Evolutionary conservation across 2,888 invertebrate species (phyloP).

Genomic region (Zygothrica quintamaculata): DNA sequence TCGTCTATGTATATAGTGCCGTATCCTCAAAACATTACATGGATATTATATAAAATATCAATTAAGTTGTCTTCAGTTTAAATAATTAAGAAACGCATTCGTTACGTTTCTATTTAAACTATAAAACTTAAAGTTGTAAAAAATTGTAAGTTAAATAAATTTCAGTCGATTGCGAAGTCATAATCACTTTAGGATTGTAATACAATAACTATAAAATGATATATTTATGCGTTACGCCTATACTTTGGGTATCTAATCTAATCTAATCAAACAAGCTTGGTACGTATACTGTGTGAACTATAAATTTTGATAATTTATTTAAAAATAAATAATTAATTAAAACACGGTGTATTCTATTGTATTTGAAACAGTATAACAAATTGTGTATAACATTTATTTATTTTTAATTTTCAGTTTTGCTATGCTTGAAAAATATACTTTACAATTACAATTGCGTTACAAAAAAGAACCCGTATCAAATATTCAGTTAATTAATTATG

Average conservation of each 20-base stretch:
- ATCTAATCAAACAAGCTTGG: too few species aligned
- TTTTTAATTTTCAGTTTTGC: constrained; percentile 31
- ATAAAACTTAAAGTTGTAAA: too few species aligned
- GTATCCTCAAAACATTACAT: too few species aligned
- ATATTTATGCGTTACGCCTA: neutral
- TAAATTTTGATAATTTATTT: neutral
- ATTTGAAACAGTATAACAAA: constrained; percentile 7
- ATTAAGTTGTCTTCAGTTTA: too few species aligned
- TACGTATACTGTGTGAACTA: too few species aligned
- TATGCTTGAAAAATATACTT: constrained; percentile 19
- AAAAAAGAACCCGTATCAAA: constrained; percentile 36
- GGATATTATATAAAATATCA: too few species aligned
- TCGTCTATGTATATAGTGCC: too few species aligned
- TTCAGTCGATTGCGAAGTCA: too few species aligned
- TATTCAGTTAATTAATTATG: constrained; percentile 44
- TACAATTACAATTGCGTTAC: constrained; percentile 44
- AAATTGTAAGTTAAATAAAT: too few species aligned
- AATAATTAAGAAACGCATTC: too few species aligned
- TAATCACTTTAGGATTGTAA: too few species aligned
- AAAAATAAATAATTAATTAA: neutral
- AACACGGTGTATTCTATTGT: neutral
- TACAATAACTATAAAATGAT: neutral
- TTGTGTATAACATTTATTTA: constrained; percentile 45
- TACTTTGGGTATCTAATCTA: constrained; percentile 29
- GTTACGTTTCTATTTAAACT: too few species aligned